A percentile compares a stretch with the other conserved stretches of the same genome.
phyloP scores from a whole-genome alignment of 2,797 vertebrate genomes.

The Rachycentron canadum region DNA sequence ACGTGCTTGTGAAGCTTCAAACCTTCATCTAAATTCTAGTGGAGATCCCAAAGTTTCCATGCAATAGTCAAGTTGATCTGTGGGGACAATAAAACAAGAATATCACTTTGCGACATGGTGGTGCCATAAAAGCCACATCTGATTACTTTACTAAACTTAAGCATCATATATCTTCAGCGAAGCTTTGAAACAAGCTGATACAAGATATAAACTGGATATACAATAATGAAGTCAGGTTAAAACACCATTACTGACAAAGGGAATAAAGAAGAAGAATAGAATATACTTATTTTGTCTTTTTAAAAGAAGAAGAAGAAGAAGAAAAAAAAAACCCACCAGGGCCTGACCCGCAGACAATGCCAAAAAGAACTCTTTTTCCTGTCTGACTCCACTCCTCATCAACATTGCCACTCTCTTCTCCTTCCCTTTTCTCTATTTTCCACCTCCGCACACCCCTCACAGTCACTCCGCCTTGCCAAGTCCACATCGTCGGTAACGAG shows the following conservation, averaged over 20 bases:
- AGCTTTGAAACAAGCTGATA: neutral
- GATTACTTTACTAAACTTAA: neutral
- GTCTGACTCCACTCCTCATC: conserved; percentile 19
- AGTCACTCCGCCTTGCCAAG: conserved; percentile 86
- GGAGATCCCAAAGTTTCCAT: neutral
- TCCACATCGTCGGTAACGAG: conserved; percentile 90
- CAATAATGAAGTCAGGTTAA: neutral
- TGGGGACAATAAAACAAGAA: neutral
- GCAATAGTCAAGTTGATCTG: neutral
- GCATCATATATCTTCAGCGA: neutral
- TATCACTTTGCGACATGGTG: neutral
- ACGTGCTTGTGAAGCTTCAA: neutral
- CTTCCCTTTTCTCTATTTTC: conserved; percentile 44
- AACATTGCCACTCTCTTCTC: conserved; percentile 29
- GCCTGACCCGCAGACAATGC: conserved; percentile 59
- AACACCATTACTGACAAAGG: neutral
- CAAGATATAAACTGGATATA: neutral
- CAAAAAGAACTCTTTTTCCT: conserved; percentile 55
- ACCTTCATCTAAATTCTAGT: neutral
- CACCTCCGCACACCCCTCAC: conserved; percentile 48
- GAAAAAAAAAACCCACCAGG: conserved; percentile 68
- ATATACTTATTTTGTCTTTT: conserved; percentile 21
- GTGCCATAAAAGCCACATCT: neutral
- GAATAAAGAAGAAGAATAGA: conserved; percentile 23
- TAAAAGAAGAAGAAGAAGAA: neutral